phyloP scores from a whole-genome alignment of 2,888 invertebrate genomes.

The Campaea margaritaria region DNA sequence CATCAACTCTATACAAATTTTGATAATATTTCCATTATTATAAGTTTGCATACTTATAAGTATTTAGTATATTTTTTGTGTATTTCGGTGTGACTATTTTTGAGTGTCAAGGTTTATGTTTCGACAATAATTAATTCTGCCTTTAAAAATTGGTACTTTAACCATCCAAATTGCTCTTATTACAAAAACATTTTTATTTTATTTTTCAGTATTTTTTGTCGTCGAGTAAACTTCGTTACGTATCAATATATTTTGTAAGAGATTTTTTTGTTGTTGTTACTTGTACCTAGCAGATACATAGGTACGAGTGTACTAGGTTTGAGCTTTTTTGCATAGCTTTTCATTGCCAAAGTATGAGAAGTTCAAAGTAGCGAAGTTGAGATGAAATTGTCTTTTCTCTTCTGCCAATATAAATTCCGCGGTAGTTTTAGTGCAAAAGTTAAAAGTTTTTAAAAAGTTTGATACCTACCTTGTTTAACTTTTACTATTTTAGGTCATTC shows the following conservation, averaged over 20 bases:
- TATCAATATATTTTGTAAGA: too few species aligned
- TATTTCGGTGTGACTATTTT: too few species aligned
- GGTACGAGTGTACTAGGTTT: background rate
- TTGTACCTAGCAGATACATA: background rate
- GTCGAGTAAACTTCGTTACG: too few species aligned
- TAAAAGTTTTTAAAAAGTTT: constrained; percentile 1
- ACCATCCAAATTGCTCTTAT: too few species aligned
- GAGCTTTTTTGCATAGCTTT: constrained; percentile 8
- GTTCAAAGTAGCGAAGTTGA: constrained; percentile 22
- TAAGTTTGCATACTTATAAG: too few species aligned
- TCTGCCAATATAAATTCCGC: constrained; percentile 23
- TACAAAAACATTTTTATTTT: too few species aligned
- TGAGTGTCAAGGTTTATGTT: too few species aligned
- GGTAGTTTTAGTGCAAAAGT: constrained; percentile 13
- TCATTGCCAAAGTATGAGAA: constrained; percentile 7
- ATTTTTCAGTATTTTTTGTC: too few species aligned
- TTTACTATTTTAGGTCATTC: background rate
- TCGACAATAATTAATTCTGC: too few species aligned
- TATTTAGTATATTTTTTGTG: too few species aligned
- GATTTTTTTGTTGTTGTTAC: too few species aligned
- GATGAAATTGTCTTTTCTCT: constrained; percentile 22
- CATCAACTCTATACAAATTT: background rate
- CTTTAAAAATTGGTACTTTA: too few species aligned
- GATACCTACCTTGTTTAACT: background rate
- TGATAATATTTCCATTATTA: background rate